Evolutionary conservation across 2,113 vertebrate species (phyloP), one percentile per base, ranked within the genome.

Genomic region (Cacatua alba): DNA sequence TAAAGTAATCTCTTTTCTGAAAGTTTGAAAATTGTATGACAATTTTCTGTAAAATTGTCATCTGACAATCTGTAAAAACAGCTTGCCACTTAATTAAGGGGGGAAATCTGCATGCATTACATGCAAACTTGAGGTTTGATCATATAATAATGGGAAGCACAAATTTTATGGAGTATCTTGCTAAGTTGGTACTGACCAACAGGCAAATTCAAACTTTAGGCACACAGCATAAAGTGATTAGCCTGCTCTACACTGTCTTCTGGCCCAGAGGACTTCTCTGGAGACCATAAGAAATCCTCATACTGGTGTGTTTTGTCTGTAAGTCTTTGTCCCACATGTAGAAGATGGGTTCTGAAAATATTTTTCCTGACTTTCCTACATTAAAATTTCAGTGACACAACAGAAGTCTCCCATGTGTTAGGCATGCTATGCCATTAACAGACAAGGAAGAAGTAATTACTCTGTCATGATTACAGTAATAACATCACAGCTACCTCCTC

Each of bases 401-500:
- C 3, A 35, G 39, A 35, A 77, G 24, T 26, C 33, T 60, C 20
- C 55, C 23, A 7, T 4, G 2, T 63, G 33, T 84, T 39, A 81
- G 21, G 35, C 24, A 87, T 26, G 16, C 48, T 37, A 72, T 70
- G 71, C 39, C 70, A 85, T 65, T 70, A 90, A 86, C 10, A 69
- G 52, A 81, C 39, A 76, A 68, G 20, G 55, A 90, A 89, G 33
- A 89, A 94, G 63, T 68, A 91, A 95, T 85, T 95, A 90, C 31
- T 86, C 41, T 71, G 43, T 82, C 67, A 76, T 0, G 7, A 59
- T 72, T 95, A 71, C 17, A 86, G 59, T 68, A 94, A 80, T 83
- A 95, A 88, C 74, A 91, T 67, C 83, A 86, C 82, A 67, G 75
- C 79, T 95, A 90, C 81, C 64, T 75, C 28, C 70, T 91, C 75